These are phyloP conservation scores for Apodemia duryi DNA, from an alignment of 2,888 invertebrate genomes.

Conservation along the genomic window DNA sequence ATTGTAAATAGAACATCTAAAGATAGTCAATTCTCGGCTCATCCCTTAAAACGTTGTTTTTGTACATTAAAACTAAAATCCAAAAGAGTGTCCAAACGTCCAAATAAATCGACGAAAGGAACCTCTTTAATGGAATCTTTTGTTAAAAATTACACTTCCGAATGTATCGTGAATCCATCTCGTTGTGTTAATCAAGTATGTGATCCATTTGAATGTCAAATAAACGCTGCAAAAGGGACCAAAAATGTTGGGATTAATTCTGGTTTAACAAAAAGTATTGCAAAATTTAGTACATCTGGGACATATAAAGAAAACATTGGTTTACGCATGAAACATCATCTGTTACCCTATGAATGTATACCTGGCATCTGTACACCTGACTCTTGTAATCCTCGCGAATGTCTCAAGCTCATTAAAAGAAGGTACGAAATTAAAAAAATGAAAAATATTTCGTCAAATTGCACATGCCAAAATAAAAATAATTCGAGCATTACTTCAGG, in stretches of 20 bases:
- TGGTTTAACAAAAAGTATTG: not conserved
- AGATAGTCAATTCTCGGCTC: constrained; percentile 27
- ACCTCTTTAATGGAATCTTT: constrained; percentile 1
- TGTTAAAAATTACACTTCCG: not conserved
- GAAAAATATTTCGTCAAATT: constrained; percentile 30
- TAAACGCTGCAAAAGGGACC: not conserved
- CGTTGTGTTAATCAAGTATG: not conserved
- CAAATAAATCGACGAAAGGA: constrained; percentile 19
- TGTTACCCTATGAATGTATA: constrained; percentile 40
- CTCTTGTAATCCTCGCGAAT: constrained; percentile 40
- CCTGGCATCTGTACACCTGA: constrained; percentile 39
- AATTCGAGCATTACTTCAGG: constrained; percentile 36
- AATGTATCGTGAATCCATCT: not conserved
- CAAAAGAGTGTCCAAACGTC: constrained; percentile 23
- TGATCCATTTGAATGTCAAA: not conserved
- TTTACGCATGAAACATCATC: constrained; percentile 21
- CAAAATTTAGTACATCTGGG: not conserved
- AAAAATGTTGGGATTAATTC: constrained; percentile 1
- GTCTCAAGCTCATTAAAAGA: constrained; percentile 36
- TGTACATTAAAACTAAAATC: constrained; percentile 42
- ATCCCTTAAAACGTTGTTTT: constrained; percentile 39
- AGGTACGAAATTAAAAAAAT: constrained; percentile 28
- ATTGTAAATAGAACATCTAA: constrained; percentile 18
- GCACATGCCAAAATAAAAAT: constrained; percentile 30
- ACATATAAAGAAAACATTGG: not conserved